These are phyloP conservation scores for Masnerella sp. DNA, from an alignment of 2,888 invertebrate genomes.

Conservation along the genomic window DNA sequence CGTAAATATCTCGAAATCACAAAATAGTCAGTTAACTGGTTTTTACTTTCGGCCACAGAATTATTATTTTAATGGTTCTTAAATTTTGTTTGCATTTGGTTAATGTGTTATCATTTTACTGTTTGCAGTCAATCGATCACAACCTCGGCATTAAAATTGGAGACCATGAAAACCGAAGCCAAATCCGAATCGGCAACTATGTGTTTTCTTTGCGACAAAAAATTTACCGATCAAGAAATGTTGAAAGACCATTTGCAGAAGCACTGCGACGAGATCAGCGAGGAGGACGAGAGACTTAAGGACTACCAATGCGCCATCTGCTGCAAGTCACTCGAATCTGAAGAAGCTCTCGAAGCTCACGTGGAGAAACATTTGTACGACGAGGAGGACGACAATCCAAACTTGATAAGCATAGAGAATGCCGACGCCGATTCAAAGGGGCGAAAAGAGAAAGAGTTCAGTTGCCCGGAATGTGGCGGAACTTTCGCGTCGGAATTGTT, in stretches of 20 bases:
- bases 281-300: slow-evolving; percentile 68
- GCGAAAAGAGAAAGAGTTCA: slow-evolving; percentile 55
- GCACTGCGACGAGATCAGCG: slow-evolving; percentile 74
- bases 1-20: too few relatives aligned
- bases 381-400: slow-evolving; percentile 74
- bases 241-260: slow-evolving; percentile 75
- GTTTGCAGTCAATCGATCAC: too few relatives aligned
- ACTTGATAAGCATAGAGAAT: slow-evolving; percentile 67
- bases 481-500: slow-evolving; percentile 69
- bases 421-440: slow-evolving; percentile 53
- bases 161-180: too few relatives aligned
- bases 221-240: slow-evolving; percentile 71
- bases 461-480: slow-evolving; percentile 69
- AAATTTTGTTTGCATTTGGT: too few relatives aligned
- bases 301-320: slow-evolving; percentile 75
- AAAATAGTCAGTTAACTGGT: too few relatives aligned
- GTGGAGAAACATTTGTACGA: slow-evolving; percentile 73
- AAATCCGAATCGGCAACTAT: too few relatives aligned
- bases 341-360: slow-evolving; percentile 70
- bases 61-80: too few relatives aligned
- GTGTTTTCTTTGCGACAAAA: slow-evolving; percentile 75
- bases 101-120: too few relatives aligned
- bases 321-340: slow-evolving; percentile 69
- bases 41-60: too few relatives aligned
- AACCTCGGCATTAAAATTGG: too few relatives aligned